These are phyloP conservation scores for Papilio xuthus DNA, from an alignment of 1,140 invertebrate species.

Conservation along the genomic window DNA sequence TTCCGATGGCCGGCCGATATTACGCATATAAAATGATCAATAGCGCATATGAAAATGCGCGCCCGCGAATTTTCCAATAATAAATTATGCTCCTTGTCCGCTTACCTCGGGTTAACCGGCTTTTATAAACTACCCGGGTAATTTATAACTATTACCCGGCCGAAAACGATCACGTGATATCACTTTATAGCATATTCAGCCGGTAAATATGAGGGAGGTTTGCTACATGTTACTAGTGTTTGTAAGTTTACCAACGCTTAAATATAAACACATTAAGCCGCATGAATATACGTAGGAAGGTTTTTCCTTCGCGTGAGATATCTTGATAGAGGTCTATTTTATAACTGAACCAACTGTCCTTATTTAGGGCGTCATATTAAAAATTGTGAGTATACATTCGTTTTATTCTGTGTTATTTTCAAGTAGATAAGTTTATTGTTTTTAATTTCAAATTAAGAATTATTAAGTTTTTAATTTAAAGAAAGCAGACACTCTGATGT, in stretches of 20 bases:
- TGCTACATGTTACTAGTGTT: slow-evolving; percentile 43
- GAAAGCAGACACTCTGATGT: too few relatives aligned
- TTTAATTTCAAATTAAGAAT: neutral
- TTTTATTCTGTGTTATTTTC: neutral
- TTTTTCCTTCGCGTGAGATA: slow-evolving; percentile 33
- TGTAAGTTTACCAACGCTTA: slow-evolving; percentile 54
- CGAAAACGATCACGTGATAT: slow-evolving; percentile 80
- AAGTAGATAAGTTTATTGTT: neutral
- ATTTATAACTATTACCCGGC: slow-evolving; percentile 80
- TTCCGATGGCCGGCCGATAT: slow-evolving; percentile 39
- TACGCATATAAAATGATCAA: slow-evolving; percentile 59
- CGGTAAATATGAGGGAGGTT: slow-evolving; percentile 74
- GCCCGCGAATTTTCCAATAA: slow-evolving; percentile 77
- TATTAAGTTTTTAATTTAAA: too few relatives aligned
- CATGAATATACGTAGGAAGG: slow-evolving; percentile 15
- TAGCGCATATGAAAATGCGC: slow-evolving; percentile 73
- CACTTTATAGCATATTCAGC: slow-evolving; percentile 79
- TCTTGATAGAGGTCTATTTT: slow-evolving; percentile 31
- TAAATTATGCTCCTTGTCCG: slow-evolving; percentile 80
- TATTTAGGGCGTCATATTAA: neutral
- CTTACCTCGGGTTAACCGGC: slow-evolving; percentile 81
- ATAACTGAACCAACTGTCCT: slow-evolving; percentile 18
- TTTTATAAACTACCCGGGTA: slow-evolving; percentile 80
- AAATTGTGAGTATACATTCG: neutral
- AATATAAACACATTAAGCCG: slow-evolving; percentile 40